Evolutionary conservation across 2,888 invertebrate species (phyloP).

Genomic region (Polyommatus iphigenia): DNA sequence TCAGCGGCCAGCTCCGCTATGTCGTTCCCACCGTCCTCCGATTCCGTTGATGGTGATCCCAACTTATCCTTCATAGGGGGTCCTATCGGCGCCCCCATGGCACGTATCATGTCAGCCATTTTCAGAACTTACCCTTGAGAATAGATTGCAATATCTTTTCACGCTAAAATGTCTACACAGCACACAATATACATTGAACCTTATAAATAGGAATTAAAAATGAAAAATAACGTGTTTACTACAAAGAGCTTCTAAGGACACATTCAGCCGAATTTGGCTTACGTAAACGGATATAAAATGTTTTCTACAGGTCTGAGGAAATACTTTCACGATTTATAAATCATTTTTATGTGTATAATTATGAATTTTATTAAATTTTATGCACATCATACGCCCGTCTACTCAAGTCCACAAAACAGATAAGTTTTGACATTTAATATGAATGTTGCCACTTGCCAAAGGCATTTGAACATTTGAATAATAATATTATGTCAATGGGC

Average conservation of each 20-base stretch:
- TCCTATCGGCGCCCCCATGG: constrained; percentile 83
- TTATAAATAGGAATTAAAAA: constrained; percentile 40
- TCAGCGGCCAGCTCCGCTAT: constrained; percentile 82
- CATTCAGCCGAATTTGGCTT: not conserved
- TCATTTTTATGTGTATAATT: constrained; percentile 27
- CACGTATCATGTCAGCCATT: constrained; percentile 87
- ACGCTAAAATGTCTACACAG: constrained; percentile 45
- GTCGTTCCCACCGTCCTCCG: constrained; percentile 89
- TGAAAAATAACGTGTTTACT: constrained; percentile 51
- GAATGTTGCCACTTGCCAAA: constrained; percentile 23
- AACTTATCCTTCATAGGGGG: constrained; percentile 86
- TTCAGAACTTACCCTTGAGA: constrained; percentile 43
- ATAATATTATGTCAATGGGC: no score
- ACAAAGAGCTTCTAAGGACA: not conserved
- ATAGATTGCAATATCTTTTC: constrained; percentile 34
- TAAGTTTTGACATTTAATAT: constrained; percentile 37
- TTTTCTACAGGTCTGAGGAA: constrained; percentile 42
- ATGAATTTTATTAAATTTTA: constrained; percentile 34
- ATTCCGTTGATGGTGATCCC: constrained; percentile 92
- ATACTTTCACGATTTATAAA: constrained; percentile 19
- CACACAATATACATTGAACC: constrained; percentile 56
- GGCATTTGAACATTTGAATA: no score
- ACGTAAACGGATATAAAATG: constrained; percentile 38
- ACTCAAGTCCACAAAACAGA: constrained; percentile 44
- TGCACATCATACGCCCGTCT: constrained; percentile 55